These are phyloP conservation scores for Elachura formosa DNA, from an alignment of 2,113 vertebrate species.

Conservation along the genomic window DNA sequence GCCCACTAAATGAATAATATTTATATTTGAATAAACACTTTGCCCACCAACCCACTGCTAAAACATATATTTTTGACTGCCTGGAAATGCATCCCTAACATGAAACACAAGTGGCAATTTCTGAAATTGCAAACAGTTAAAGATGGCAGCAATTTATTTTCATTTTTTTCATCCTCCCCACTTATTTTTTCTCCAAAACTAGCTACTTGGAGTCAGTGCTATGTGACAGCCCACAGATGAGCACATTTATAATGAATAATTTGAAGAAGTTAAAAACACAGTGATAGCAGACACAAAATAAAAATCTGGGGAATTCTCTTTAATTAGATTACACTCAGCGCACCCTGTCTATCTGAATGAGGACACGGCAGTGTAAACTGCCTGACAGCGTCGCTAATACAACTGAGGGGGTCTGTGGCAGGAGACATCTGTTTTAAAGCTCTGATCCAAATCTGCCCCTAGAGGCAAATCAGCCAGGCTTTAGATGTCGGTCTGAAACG, in stretches of 20 bases:
- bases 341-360: background rate
- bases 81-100: background rate
- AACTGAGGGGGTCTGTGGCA: background rate
- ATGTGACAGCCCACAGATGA: background rate
- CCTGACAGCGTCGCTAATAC: background rate
- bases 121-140: background rate
- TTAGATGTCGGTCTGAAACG: background rate
- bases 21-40: background rate
- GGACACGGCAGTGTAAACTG: background rate
- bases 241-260: background rate
- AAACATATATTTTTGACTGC: background rate
- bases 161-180: background rate
- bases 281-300: background rate
- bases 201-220: background rate
- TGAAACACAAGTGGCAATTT: background rate
- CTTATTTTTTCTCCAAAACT: background rate
- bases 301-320: background rate
- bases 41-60: background rate
- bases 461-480: background rate
- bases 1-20: background rate
- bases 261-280: background rate
- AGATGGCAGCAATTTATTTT: background rate
- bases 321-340: slow-evolving; percentile 6
- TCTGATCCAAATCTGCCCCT: slow-evolving; percentile 7
- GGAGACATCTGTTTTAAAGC: slow-evolving; percentile 1